Percentiles rank a stretch among this genome's conserved stretches.
These are phyloP conservation scores for Sciurus carolinensis DNA, from an alignment of 2,797 vertebrate genomes.

Conservation along the genomic window DNA sequence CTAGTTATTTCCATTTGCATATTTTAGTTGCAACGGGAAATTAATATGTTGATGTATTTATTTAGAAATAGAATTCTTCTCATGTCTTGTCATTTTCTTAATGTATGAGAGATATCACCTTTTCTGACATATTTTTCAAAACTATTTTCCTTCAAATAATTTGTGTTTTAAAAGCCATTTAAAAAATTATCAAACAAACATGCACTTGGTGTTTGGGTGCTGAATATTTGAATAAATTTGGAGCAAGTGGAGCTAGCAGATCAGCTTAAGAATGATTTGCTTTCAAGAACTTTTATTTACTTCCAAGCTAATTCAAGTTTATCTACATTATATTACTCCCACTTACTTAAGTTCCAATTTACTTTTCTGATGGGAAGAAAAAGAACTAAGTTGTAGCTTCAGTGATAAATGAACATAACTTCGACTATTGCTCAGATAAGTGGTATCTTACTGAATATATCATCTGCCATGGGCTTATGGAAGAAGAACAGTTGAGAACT, in stretches of 20 bases:
- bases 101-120: background rate
- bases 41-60: constrained; percentile 2
- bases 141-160: background rate
- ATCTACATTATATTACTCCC: background rate
- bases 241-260: background rate
- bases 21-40: background rate
- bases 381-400: background rate
- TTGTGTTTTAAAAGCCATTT: background rate
- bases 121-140: background rate
- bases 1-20: background rate
- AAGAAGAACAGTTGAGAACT: background rate
- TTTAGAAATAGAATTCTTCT: background rate
- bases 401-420: background rate
- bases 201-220: background rate
- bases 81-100: background rate
- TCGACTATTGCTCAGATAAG: background rate
- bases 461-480: no score
- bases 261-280: background rate
- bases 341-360: background rate
- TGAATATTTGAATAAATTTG: background rate
- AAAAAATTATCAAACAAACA: background rate
- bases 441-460: background rate
- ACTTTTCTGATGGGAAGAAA: background rate
- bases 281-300: background rate
- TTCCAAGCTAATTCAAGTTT: background rate